Conservation (phyloP, 2,888 invertebrate genomes). For the Diloba caeruleocephala region DNA sequence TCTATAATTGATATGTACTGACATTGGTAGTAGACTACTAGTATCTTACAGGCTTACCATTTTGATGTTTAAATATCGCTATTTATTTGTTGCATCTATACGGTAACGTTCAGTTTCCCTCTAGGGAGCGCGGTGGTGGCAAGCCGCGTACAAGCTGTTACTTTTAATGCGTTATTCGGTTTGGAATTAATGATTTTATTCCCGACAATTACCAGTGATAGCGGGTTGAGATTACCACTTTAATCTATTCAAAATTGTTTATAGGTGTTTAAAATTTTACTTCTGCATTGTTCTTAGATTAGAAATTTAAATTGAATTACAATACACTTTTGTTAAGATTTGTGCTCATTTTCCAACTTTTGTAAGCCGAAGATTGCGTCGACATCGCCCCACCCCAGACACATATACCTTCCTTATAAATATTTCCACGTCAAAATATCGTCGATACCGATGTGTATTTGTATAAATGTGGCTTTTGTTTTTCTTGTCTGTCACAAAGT, state of each 20-base stretch:
- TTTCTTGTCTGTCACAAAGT: conserved; percentile 80
- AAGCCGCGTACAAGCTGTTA: conserved; percentile 84
- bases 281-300: conserved; percentile 36
- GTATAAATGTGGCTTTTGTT: conserved; percentile 80
- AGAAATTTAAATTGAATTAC: conserved; percentile 16
- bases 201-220: conserved; percentile 80
- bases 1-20: no score
- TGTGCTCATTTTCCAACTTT: neutral
- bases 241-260: conserved; percentile 73
- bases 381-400: conserved; percentile 1
- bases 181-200: conserved; percentile 88
- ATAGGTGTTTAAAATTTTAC: conserved; percentile 65
- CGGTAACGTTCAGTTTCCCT: conserved; percentile 39
- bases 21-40: no score
- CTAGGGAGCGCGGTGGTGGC: conserved; percentile 54
- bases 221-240: conserved; percentile 67
- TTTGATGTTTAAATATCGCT: neutral
- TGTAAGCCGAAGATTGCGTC: neutral
- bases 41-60: neutral
- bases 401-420: conserved; percentile 33
- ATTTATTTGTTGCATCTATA: conserved; percentile 27
- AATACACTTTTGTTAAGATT: neutral
- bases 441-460: conserved; percentile 57
- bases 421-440: conserved; percentile 52
- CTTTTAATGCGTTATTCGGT: conserved; percentile 87